Evolutionary conservation across 2,888 invertebrate genomes (phyloP).

Genomic region (Tolmerus cingulatus): DNA sequence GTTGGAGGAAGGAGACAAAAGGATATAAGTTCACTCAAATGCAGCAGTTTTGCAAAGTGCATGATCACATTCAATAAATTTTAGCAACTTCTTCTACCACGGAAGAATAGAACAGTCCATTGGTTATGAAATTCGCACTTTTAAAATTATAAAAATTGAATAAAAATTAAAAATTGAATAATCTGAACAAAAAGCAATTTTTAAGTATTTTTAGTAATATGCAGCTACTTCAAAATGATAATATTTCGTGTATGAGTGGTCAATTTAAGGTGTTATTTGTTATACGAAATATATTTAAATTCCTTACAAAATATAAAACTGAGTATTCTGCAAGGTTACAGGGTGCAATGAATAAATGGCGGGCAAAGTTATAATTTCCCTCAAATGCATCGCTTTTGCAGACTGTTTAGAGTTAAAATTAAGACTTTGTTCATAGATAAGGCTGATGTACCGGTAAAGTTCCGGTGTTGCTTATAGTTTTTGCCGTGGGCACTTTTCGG

Average conservation of each 20-base stretch:
- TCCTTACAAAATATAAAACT: neutral
- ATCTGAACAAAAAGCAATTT: no score
- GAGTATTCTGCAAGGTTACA: neutral
- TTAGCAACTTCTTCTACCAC: neutral
- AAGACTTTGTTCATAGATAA: neutral
- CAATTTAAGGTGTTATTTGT: no score
- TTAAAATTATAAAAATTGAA: neutral
- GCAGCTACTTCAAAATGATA: no score
- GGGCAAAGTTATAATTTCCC: neutral
- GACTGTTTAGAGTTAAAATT: neutral
- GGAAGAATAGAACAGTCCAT: neutral
- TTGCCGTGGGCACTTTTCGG: neutral
- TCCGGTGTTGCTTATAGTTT: constrained; percentile 6
- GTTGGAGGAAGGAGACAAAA: neutral
- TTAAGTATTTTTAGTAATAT: no score
- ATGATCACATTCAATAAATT: neutral
- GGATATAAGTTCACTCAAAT: neutral
- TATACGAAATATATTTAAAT: neutral
- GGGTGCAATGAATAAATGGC: neutral
- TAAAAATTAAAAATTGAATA: neutral
- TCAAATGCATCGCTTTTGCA: neutral
- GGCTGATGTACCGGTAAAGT: neutral
- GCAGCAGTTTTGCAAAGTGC: neutral
- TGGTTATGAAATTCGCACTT: neutral
- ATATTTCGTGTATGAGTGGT: no score